phyloP scores from a whole-genome alignment of 2,113 vertebrate genomes.

The Triplophysa rosa region DNA sequence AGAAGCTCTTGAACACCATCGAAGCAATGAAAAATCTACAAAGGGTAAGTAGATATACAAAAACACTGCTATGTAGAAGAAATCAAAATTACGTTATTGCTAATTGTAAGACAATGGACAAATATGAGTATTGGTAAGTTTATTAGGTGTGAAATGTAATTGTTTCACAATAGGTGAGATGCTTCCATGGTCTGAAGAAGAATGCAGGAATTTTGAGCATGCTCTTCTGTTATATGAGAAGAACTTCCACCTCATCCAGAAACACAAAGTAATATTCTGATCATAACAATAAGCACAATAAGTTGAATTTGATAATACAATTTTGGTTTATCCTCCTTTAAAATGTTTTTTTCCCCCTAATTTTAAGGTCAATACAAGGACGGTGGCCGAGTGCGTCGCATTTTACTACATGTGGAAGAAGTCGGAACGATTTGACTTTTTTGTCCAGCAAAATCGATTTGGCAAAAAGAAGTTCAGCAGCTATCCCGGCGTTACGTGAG shows the following conservation, averaged over 20 bases:
- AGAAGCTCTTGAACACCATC: constrained; percentile 81
- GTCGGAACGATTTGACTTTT: constrained; percentile 86
- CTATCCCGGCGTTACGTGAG: constrained; percentile 89
- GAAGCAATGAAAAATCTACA: constrained; percentile 74
- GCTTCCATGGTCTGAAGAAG: constrained; percentile 86
- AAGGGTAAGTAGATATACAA: constrained; percentile 72
- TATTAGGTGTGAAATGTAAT: not conserved
- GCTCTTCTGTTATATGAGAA: constrained; percentile 86
- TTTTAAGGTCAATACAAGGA: constrained; percentile 79
- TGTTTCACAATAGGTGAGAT: constrained; percentile 72
- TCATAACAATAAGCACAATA: not conserved
- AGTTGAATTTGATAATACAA: not conserved
- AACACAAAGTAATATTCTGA: constrained; percentile 80
- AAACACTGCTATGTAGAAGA: not conserved
- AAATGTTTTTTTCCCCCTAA: not conserved
- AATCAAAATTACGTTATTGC: too few species aligned
- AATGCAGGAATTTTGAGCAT: constrained; percentile 87
- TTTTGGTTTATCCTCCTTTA: not conserved
- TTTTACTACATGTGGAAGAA: constrained; percentile 95
- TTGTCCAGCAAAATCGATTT: constrained; percentile 87
- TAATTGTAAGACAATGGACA: too few species aligned
- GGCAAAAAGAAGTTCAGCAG: constrained; percentile 88
- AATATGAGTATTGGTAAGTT: not conserved
- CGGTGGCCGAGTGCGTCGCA: constrained; percentile 87
- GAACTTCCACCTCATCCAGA: constrained; percentile 90